A percentile compares a stretch with the other conserved stretches of the same genome.
Conservation (phyloP, 2,797 vertebrate genomes). For the Leucoraja ocellata region DNA sequence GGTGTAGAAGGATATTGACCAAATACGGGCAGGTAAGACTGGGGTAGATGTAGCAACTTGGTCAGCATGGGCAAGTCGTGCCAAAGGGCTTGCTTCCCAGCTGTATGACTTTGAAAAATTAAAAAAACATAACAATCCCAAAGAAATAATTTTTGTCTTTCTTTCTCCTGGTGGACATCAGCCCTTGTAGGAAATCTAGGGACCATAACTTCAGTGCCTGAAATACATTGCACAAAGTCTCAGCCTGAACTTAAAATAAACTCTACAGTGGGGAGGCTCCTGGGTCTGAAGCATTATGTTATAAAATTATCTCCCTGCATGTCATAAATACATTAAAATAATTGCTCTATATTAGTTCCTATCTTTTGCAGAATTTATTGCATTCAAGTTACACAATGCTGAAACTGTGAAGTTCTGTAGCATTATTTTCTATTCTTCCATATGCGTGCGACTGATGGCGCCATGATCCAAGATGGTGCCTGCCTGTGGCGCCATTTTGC, state of each 20-base stretch:
- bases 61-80: no score
- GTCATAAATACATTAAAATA: background rate
- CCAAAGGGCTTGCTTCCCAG: no score
- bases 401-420: background rate
- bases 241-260: background rate
- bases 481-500: no score
- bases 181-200: background rate
- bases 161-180: background rate
- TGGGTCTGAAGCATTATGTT: background rate
- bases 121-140: background rate
- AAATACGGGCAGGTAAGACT: no score
- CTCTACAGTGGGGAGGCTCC: background rate
- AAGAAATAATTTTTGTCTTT: background rate
- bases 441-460: no score
- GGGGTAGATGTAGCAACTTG: no score
- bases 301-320: background rate
- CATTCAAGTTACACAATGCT: background rate
- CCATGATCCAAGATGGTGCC: no score
- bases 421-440: no score
- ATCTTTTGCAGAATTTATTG: background rate
- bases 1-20: no score
- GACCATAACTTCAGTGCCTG: background rate
- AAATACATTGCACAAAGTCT: background rate
- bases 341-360: background rate
- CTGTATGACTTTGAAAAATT: background rate